Base-by-base conservation (phyloP, 1,140 invertebrate species). In the Lepeophtheirus salmonis region DNA sequence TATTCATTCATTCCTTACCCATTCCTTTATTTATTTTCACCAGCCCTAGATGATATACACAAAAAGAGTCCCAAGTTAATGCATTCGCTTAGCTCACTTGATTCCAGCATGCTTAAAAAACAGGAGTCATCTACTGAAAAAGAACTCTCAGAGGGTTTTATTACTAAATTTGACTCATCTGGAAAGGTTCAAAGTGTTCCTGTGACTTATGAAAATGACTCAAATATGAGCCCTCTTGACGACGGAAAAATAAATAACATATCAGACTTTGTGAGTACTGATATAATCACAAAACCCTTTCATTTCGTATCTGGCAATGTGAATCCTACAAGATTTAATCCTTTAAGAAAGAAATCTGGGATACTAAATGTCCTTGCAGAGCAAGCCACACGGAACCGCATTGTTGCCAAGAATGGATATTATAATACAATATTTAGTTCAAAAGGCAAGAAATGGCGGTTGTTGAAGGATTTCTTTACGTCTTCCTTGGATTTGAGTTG, bases 401-500 rank as follows among this genome's bases (percentile, higher is more conserved):
- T 59, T 20, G 26, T 48, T 10, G 51, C 48, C 23, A 59, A 59
- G 22, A 25, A 59, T 59, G 57, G 57, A 2, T 18, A 18, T 16
- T n/a, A 52, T 10, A 59, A 59, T 23, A 59, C 57, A 2, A 18
- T 50, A 14, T 52, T 14, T 41, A 22, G n/a, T 14, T 14, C 57
- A 4, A 6, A 13, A 10, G 30, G 17, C 12, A 13, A 50, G n/a
- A 3, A 21, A 3, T 22, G 17, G 13, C 26, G 50, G 12, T 59
- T 59, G 17, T 22, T 59, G 23, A 59, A 50, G 17, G 57, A 59
- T 50, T 30, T 59, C 48, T 59, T 59, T 17, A 50, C 30, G 14
- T 50, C 57, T 22, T 52, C 50, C n/a, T 52, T 59, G 18, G 57
- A 59, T 20, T 16, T 59, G 4, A 50, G n/a, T 17, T 97, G 94